Percentiles rank a stretch among this genome's conserved stretches.
Evolutionary conservation across 2,113 vertebrate genomes (phyloP).

Genomic region (Rhombomys opimus): DNA sequence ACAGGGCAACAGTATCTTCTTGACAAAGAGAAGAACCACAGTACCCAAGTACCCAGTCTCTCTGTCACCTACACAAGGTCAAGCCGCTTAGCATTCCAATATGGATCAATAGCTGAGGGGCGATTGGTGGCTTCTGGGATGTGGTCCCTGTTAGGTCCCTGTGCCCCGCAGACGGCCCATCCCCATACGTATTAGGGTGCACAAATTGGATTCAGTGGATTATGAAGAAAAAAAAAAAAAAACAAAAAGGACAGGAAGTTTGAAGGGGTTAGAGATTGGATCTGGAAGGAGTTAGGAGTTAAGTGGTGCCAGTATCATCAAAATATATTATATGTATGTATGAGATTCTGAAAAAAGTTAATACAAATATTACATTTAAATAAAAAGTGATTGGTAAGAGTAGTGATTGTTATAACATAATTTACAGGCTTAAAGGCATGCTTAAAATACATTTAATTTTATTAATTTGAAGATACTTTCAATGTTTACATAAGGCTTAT

Average conservation of each 20-base stretch:
- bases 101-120: background rate
- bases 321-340: background rate
- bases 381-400: background rate
- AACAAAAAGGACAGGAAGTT: background rate
- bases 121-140: background rate
- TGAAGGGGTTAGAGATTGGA: background rate
- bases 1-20: background rate
- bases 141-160: background rate
- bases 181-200: background rate
- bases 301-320: background rate
- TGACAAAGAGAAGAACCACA: background rate
- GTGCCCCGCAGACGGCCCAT: background rate
- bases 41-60: background rate
- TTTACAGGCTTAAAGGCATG: slow-evolving; percentile 14
- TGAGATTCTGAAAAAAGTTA: background rate
- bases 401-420: background rate
- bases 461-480: slow-evolving; percentile 39
- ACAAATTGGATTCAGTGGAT: background rate
- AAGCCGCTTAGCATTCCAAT: background rate
- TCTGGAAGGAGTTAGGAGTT: background rate
- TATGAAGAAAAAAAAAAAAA: background rate
- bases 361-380: background rate
- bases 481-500: background rate
- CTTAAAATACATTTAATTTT: slow-evolving; percentile 17
- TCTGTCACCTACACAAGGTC: background rate